phyloP scores from a whole-genome alignment of 2,888 invertebrate species.

The Acanthopleura granulata region DNA sequence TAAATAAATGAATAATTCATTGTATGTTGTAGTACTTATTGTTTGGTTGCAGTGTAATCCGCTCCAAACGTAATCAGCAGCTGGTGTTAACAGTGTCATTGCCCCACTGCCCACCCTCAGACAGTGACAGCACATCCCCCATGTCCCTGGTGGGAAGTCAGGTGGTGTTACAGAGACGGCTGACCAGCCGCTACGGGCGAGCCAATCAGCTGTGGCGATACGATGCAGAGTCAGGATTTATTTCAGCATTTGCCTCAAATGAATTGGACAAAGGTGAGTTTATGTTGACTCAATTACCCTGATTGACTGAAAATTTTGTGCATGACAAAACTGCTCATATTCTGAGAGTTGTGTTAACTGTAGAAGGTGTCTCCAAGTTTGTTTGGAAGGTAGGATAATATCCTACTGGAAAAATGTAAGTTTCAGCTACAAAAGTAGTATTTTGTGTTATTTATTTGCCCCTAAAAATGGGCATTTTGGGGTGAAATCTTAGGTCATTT shows the following conservation, averaged over 20 bases:
- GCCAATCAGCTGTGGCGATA: slow-evolving; percentile 68
- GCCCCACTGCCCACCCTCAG: slow-evolving; percentile 43
- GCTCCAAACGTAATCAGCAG: slow-evolving; percentile 56
- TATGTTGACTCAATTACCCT: too few relatives aligned
- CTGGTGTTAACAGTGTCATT: slow-evolving; percentile 64
- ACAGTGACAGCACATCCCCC: slow-evolving; percentile 47
- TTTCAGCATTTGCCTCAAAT: slow-evolving; percentile 63
- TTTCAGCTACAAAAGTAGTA: too few relatives aligned
- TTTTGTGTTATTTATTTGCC: too few relatives aligned
- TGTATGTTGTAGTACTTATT: neutral
- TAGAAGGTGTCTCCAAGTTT: too few relatives aligned
- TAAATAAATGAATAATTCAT: neutral
- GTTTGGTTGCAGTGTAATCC: slow-evolving; percentile 56
- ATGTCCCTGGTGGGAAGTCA: slow-evolving; percentile 57
- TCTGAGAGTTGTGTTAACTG: too few relatives aligned
- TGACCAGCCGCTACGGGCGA: slow-evolving; percentile 61
- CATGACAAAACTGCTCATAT: too few relatives aligned
- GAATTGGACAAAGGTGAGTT: slow-evolving; percentile 62
- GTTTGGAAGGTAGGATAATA: too few relatives aligned
- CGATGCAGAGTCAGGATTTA: slow-evolving; percentile 61
- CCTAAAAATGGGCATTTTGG: too few relatives aligned
- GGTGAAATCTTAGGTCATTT: too few relatives aligned
- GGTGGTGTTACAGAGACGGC: slow-evolving; percentile 60
- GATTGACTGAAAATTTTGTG: too few relatives aligned
- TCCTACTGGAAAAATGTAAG: too few relatives aligned